Conservation (phyloP, 1,140 invertebrate genomes). For the Chymomyza costata region DNA sequence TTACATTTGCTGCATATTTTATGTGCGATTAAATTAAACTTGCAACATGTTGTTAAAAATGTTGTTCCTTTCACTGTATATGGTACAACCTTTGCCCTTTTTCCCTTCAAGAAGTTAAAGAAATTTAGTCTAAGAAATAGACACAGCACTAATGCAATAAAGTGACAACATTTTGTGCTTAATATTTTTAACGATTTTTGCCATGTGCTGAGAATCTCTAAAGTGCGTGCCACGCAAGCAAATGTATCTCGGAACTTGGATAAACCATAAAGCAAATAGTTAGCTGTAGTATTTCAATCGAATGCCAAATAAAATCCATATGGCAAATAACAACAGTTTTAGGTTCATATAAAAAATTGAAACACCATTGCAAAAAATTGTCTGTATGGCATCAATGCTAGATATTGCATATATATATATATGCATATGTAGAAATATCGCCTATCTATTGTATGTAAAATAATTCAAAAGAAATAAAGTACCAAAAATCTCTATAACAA, state of each 20-base stretch:
- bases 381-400: constrained; percentile 16
- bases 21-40: constrained; percentile 59
- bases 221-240: background rate
- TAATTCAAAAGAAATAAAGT: constrained; percentile 49
- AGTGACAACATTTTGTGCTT: constrained; percentile 28
- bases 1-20: constrained; percentile 59
- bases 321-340: background rate
- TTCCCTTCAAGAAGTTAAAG: too few species aligned
- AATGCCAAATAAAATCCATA: background rate
- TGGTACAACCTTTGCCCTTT: background rate
- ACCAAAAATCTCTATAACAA: too few species aligned
- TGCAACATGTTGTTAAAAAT: constrained; percentile 26
- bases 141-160: constrained; percentile 28
- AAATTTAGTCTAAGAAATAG: constrained; percentile 19
- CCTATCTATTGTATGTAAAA: too few species aligned
- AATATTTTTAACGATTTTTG: too few species aligned
- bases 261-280: too few species aligned
- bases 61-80: background rate
- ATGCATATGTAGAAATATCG: too few species aligned
- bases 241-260: too few species aligned
- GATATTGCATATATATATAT: constrained; percentile 22
- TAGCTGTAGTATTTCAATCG: too few species aligned
- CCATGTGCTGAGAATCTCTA: too few species aligned
- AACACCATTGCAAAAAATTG: constrained; percentile 14
- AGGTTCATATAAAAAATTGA: constrained; percentile 19